Percentiles rank a stretch among this genome's conserved stretches.
Conservation (phyloP, 1,140 invertebrate genomes). For the Sitodiplosis mosellana region DNA sequence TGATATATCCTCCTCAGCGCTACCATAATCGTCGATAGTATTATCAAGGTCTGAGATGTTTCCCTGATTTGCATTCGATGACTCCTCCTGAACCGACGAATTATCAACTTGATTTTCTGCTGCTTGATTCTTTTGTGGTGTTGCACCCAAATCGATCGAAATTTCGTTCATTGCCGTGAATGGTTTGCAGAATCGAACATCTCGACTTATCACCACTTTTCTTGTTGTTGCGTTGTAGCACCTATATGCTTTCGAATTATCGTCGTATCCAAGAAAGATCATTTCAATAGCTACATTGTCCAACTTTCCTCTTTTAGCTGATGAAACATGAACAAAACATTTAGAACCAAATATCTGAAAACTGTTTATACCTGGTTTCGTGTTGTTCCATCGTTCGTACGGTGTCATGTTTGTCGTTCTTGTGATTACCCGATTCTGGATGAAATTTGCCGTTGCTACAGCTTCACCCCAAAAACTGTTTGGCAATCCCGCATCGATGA, state of each 20-base stretch:
- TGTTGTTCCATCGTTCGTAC: background rate
- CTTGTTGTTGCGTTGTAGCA: background rate
- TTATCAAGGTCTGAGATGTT: background rate
- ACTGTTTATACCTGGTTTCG: background rate
- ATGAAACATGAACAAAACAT: background rate
- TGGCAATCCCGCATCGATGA: background rate
- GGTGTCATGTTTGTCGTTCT: background rate
- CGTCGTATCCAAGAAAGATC: background rate
- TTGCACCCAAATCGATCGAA: background rate
- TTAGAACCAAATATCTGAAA: background rate
- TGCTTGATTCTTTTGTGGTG: background rate
- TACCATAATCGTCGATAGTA: background rate
- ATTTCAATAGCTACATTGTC: background rate
- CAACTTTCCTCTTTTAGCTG: background rate
- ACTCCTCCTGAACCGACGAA: background rate
- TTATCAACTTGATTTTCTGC: background rate
- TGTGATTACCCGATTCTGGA: conserved; percentile 9
- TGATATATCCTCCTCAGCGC: background rate
- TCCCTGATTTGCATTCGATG: background rate
- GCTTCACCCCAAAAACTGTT: background rate
- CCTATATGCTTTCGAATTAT: conserved; percentile 13
- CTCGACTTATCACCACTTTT: background rate
- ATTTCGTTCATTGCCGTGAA: background rate
- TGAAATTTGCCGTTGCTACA: background rate
- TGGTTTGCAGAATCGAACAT: background rate